Base-by-base conservation (phyloP, 2,113 vertebrate genomes). In the Piaya cayana region DNA sequence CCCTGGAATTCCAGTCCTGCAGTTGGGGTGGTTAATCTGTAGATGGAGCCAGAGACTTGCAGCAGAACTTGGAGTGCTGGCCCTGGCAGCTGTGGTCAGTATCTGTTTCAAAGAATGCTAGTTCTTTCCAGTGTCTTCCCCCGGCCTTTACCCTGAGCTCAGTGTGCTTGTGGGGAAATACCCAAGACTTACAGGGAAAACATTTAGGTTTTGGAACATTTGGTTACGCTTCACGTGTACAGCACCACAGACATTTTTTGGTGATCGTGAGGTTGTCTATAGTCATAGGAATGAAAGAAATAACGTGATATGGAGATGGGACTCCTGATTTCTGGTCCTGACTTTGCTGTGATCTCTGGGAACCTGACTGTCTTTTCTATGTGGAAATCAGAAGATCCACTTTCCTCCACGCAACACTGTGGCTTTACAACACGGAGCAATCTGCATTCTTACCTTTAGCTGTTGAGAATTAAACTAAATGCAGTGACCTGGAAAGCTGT, bases 31-130 rank as follows among this genome's bases (percentile, higher is more conserved):
- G 3, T 22, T 37, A 1, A 30, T 79, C 95, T 92, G 50, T 95
- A 96, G 96, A 64, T 88, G 97, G 96, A 81, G 92, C 74, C 74
- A 90, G 75, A 77, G 43, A 21, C 39, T 27, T 34, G 7, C 52
- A 17, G 43, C 42, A 32, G 50, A 10, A 0, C 16, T 62, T 22
- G 55, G 34, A 49, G 37, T 6, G 0, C 1, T 56, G 15, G 21
- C 36, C 30, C 19, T 18, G 70, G 50, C 60, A 6, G 53, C 45
- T 58, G 65, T 11, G 30, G 0, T 17, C 20, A 0, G 53, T 20
- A 2, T 36, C 34, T 32, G 8, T 21, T 75, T 37, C 70, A 17
- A n/a, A 67, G 19, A 4, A 13, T 15, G n/a, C 45, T 9, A 6
- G 30, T 30, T 3, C 49, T 65, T 39, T 50, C 37, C 58, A 26